These are phyloP conservation scores for Dendrolimus pini DNA, from an alignment of 2,888 invertebrate genomes.

Conservation along the genomic window DNA sequence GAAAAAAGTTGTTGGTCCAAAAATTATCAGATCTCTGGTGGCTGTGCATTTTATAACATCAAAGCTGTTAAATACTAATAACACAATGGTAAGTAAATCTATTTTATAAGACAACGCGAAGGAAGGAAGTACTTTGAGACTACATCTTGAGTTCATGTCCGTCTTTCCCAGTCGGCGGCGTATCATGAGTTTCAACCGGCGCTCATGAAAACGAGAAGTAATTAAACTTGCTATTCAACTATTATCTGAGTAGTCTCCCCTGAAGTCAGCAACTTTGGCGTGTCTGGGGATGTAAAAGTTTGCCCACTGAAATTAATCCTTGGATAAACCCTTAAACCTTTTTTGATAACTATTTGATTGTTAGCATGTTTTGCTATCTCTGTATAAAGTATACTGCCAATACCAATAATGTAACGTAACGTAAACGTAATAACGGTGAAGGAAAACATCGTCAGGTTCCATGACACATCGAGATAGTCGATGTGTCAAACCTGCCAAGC, in stretches of 20 bases:
- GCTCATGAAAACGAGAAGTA: constrained; percentile 53
- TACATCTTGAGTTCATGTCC: constrained; percentile 11
- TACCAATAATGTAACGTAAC: too few species aligned
- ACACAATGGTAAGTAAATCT: background rate
- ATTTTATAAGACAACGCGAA: too few species aligned
- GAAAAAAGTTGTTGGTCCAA: too few species aligned
- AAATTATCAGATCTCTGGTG: too few species aligned
- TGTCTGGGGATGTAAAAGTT: constrained; percentile 55
- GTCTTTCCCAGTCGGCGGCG: constrained; percentile 12
- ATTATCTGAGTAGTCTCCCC: constrained; percentile 52
- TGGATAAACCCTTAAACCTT: constrained; percentile 41
- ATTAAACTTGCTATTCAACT: constrained; percentile 69
- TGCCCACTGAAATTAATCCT: constrained; percentile 55
- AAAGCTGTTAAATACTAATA: too few species aligned
- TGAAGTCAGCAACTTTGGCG: constrained; percentile 51
- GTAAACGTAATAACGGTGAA: too few species aligned
- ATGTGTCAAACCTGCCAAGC: too few species aligned
- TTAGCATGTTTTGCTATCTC: background rate
- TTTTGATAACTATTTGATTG: constrained; percentile 29
- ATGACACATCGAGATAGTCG: too few species aligned
- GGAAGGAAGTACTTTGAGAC: too few species aligned
- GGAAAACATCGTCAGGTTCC: too few species aligned
- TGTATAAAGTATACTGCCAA: too few species aligned
- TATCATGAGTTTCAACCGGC: constrained; percentile 25
- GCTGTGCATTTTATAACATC: too few species aligned